Percentiles rank a stretch among this genome's conserved stretches.
Evolutionary conservation across 92 coral and sea anemone species (phyloP).

Genomic region (Bergia puertoricense): DNA sequence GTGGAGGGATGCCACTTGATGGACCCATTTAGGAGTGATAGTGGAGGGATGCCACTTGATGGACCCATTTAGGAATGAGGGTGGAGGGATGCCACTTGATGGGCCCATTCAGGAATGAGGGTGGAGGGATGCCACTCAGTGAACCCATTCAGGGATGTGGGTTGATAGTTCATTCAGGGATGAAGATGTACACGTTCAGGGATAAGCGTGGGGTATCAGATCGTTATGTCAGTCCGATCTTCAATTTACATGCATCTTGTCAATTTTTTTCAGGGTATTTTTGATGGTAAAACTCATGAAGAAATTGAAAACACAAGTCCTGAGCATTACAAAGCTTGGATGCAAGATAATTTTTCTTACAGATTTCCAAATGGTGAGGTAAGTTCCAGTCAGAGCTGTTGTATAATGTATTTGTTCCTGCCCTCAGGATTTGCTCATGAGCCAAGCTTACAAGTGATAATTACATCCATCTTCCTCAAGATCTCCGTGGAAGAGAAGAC

Average conservation of each 20-base stretch:
- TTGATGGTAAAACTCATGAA: constrained; percentile 82
- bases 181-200: too few relatives aligned
- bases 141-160: too few relatives aligned
- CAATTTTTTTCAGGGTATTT: constrained; percentile 64
- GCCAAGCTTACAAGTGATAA: not conserved
- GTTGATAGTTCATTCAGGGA: too few relatives aligned
- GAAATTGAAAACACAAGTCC: constrained; percentile 81
- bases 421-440: not conserved
- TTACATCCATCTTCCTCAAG: not conserved
- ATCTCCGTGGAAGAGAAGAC: not conserved
- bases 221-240: not conserved
- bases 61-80: too few relatives aligned
- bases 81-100: too few relatives aligned
- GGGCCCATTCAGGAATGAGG: too few relatives aligned
- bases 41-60: too few relatives aligned
- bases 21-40: too few relatives aligned
- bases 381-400: not conserved
- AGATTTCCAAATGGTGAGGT: constrained; percentile 98
- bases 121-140: too few relatives aligned
- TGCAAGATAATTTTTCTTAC: constrained; percentile 78
- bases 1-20: too few relatives aligned
- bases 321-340: constrained; percentile 79
- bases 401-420: not conserved
- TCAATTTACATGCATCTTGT: not conserved
- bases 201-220: too few relatives aligned